Percentiles rank a stretch among this genome's conserved stretches.
phyloP scores from a whole-genome alignment of 2,113 vertebrate species.

The Cottus gobio region DNA sequence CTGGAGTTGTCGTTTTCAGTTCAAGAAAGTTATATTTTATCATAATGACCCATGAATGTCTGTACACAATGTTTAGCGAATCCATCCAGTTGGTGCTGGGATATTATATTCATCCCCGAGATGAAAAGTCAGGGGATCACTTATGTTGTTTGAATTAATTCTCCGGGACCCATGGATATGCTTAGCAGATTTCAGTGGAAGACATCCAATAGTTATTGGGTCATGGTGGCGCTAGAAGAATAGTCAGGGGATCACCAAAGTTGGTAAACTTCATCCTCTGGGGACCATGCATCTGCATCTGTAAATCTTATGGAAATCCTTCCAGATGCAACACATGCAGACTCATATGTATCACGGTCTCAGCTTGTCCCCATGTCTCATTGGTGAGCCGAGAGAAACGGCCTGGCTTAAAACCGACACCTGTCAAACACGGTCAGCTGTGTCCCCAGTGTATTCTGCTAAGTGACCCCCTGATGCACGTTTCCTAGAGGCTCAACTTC shows the following conservation, averaged over 20 bases:
- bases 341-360: background rate
- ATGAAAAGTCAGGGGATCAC: background rate
- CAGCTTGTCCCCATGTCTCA: background rate
- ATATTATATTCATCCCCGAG: background rate
- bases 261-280: background rate
- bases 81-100: background rate
- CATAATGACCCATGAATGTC: background rate
- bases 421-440: slow-evolving; percentile 1
- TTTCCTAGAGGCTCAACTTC: slow-evolving; percentile 31
- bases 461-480: slow-evolving; percentile 40
- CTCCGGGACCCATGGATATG: background rate
- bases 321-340: background rate
- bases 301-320: background rate
- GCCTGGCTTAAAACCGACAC: slow-evolving; percentile 29
- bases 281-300: background rate
- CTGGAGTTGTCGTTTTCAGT: background rate
- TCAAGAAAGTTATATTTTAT: background rate
- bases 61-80: background rate
- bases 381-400: slow-evolving; percentile 13
- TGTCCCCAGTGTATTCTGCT: slow-evolving; percentile 20
- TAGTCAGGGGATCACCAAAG: background rate
- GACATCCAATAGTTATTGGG: background rate
- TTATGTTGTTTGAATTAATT: background rate
- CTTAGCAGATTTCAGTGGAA: background rate
- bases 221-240: background rate